Conservation (phyloP, 2,797 vertebrate species). For the Sebastes flavidus region DNA sequence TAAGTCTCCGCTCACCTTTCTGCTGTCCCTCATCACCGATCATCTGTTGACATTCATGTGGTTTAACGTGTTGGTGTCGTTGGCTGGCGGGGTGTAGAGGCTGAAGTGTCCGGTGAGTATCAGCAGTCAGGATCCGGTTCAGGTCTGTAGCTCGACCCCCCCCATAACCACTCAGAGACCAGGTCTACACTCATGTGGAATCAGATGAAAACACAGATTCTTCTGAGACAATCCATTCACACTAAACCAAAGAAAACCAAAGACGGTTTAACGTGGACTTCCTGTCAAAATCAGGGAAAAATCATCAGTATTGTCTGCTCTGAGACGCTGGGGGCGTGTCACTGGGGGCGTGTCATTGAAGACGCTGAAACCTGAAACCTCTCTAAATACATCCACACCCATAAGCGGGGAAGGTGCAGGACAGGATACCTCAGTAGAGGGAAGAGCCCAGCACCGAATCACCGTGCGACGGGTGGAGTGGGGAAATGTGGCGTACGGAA, state of each 20-base stretch:
- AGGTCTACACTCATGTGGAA: slow-evolving; percentile 10
- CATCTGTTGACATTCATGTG: not conserved
- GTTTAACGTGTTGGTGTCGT: slow-evolving; percentile 17
- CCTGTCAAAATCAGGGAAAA: not conserved
- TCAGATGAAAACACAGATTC: slow-evolving; percentile 4
- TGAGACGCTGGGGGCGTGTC: too few relatives aligned
- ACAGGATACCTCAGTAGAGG: too few relatives aligned
- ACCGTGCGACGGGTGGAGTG: too few relatives aligned
- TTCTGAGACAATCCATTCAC: not conserved
- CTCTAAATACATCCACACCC: too few relatives aligned
- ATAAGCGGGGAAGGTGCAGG: too few relatives aligned
- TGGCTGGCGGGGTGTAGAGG: slow-evolving; percentile 48
- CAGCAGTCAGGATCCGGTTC: not conserved
- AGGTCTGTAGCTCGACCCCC: slow-evolving; percentile 8
- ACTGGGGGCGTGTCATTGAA: too few relatives aligned
- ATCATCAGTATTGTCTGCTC: too few relatives aligned
- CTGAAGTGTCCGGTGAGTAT: slow-evolving; percentile 59
- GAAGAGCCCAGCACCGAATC: too few relatives aligned
- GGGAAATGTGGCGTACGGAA: too few relatives aligned
- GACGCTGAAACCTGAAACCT: too few relatives aligned
- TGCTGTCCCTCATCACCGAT: not conserved
- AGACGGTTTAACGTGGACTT: not conserved
- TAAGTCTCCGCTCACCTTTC: slow-evolving; percentile 74
- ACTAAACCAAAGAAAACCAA: not conserved
- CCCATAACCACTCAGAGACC: not conserved